These are phyloP conservation scores for Excalfactoria chinensis DNA, from an alignment of 2,113 vertebrate species.

Conservation along the genomic window DNA sequence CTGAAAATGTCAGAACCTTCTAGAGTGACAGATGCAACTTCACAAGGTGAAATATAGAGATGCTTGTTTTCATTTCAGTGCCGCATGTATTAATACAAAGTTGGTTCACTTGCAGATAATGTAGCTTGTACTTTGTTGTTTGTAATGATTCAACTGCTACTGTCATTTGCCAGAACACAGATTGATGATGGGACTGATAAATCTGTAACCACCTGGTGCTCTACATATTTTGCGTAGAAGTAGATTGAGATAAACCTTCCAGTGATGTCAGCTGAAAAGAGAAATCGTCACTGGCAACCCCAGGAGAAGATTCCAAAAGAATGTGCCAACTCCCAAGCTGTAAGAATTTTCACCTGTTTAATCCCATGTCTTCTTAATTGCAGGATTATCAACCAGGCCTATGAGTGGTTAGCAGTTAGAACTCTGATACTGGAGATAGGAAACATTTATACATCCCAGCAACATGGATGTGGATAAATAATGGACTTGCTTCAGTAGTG, in stretches of 20 bases:
- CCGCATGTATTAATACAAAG: not conserved
- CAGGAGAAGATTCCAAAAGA: not conserved
- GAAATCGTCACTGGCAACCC: not conserved
- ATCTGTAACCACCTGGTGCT: not conserved
- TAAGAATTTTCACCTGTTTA: not conserved
- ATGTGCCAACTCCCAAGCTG: not conserved
- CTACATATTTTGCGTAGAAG: not conserved
- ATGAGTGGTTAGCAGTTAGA: conserved; percentile 1
- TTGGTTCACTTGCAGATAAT: not conserved
- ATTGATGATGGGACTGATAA: not conserved
- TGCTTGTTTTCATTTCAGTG: not conserved
- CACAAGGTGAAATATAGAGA: not conserved
- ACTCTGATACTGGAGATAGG: not conserved
- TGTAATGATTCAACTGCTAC: not conserved
- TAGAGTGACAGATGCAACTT: not conserved
- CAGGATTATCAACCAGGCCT: not conserved
- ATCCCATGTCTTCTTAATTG: not conserved
- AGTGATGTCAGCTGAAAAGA: not conserved
- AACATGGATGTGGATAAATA: conserved; percentile 1
- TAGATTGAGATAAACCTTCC: not conserved
- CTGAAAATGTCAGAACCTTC: not conserved
- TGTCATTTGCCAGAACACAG: not conserved
- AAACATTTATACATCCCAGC: not conserved
- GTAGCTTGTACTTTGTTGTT: not conserved
- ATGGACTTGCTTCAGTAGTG: not conserved